Evolutionary conservation across 2,888 invertebrate species (phyloP), one percentile per base, ranked within the genome.

Genomic region (Chymomyza fuscimana): DNA sequence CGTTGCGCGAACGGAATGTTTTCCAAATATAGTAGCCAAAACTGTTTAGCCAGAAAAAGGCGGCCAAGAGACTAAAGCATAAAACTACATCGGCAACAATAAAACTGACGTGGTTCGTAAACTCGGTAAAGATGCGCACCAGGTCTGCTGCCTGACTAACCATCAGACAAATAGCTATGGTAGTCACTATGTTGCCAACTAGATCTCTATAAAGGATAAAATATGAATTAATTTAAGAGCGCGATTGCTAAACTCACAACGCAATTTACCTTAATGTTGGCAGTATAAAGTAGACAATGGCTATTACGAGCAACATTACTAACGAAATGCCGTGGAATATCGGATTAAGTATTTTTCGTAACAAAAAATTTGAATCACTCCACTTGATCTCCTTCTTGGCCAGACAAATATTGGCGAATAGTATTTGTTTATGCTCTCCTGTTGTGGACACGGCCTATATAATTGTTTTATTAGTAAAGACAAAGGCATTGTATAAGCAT

Each of bases 1-100:
- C 96, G 90, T 97, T 97, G 61, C 96, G 93, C 5, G 97, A 96
- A 85, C 96, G 95, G 89, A 97, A 97, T 1, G 96, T 97, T 90
- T 95, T 96, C 97, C 97, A 97, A 74, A 97, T 95, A 90, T 97
- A 97, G 90, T 96, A 97, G 63, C 96, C 97, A 74, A 96, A 93
- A 89, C 96, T 96, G 81, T 96, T 97, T 4, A 97, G 92, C 97
- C 97, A 97, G 89, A 97, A 96, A 91, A 96, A 97, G 64, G 96
- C 96, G 46, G 95, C 96, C 77, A 96, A 89, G 66, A 96, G 92
- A 86, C 96, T 95, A 66, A 96, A 93, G 85, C 96, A 96, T 78
- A 96, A 93, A 80, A 96, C 93, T 6, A 95, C 94, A 93, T 97
- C 97, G 88, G 96, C 96, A 67, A 96, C 93, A 90, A 97, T 93